phyloP scores from a whole-genome alignment of 2,888 invertebrate species.

The Sminthurides aquaticus region DNA sequence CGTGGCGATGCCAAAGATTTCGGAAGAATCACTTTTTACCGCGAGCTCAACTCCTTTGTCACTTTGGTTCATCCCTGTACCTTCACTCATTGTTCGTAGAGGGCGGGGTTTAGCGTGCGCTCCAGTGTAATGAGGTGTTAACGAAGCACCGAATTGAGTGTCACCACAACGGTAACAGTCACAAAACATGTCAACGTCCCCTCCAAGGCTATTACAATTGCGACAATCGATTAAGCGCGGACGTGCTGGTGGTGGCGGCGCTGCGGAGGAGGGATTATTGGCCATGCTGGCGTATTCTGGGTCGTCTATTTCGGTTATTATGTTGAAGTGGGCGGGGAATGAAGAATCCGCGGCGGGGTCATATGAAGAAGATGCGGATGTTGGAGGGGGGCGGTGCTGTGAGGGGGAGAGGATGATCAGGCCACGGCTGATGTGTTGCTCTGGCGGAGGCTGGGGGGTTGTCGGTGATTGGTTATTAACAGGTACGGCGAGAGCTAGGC shows the following conservation, averaged over 20 bases:
- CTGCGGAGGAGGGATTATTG: neutral
- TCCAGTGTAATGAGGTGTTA: too few relatives aligned
- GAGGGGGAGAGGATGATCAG: neutral
- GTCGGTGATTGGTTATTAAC: neutral
- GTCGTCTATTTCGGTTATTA: neutral
- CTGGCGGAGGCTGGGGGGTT: neutral
- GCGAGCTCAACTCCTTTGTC: neutral
- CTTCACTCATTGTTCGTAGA: conserved; percentile 16
- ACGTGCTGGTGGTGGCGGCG: neutral
- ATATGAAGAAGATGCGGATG: too few relatives aligned
- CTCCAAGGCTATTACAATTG: conserved; percentile 4
- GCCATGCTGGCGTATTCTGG: too few relatives aligned
- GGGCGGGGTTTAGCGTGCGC: neutral
- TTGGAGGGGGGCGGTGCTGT: too few relatives aligned
- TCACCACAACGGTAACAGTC: conserved; percentile 11
- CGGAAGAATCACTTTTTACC: neutral
- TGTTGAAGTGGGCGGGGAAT: neutral
- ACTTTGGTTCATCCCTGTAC: conserved; percentile 1
- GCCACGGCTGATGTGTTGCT: neutral
- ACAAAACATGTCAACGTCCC: conserved; percentile 8
- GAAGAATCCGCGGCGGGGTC: neutral
- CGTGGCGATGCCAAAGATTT: neutral
- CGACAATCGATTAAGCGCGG: neutral
- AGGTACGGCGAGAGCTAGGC: conserved; percentile 16
- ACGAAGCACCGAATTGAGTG: neutral